Conservation (phyloP, 2,888 invertebrate species). For the Boloria selene region DNA sequence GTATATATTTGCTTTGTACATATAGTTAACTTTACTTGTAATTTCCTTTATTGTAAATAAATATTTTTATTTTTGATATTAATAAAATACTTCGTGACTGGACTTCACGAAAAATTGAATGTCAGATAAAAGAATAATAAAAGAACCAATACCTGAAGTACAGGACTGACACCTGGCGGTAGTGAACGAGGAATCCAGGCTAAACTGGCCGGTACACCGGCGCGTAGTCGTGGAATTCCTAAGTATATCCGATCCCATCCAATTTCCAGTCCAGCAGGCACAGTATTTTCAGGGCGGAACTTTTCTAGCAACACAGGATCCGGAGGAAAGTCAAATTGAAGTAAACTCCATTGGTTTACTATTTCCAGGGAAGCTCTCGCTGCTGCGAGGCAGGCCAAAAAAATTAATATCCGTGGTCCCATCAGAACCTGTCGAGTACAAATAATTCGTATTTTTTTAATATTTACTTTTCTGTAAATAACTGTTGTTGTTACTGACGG, state of each 20-base stretch:
- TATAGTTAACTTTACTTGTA: too few relatives aligned
- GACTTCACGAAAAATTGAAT: not conserved
- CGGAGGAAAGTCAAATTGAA: conserved; percentile 86
- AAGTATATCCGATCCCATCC: conserved; percentile 87
- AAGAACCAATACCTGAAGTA: conserved; percentile 77
- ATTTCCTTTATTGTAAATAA: too few relatives aligned
- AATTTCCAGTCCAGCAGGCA: conserved; percentile 89
- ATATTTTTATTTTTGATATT: too few relatives aligned
- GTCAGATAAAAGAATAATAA: not conserved
- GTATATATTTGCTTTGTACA: too few relatives aligned
- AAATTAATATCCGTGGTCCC: conserved; percentile 51
- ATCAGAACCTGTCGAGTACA: conserved; percentile 46
- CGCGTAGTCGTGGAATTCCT: conserved; percentile 88
- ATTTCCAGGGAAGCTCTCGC: conserved; percentile 81
- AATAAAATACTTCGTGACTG: not conserved
- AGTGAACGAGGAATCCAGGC: conserved; percentile 85
- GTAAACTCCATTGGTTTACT: conserved; percentile 86
- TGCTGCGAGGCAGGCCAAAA: conserved; percentile 60
- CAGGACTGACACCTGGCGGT: conserved; percentile 86
- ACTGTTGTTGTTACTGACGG: not conserved
- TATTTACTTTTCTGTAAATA: not conserved
- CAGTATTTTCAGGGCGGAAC: conserved; percentile 87
- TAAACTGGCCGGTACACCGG: conserved; percentile 89
- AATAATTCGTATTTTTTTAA: conserved; percentile 4
- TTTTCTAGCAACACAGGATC: conserved; percentile 81